Percentiles rank a stretch among this genome's conserved stretches.
Evolutionary conservation across 2,113 vertebrate genomes (phyloP).

Genomic region (Carettochelys insculpta): DNA sequence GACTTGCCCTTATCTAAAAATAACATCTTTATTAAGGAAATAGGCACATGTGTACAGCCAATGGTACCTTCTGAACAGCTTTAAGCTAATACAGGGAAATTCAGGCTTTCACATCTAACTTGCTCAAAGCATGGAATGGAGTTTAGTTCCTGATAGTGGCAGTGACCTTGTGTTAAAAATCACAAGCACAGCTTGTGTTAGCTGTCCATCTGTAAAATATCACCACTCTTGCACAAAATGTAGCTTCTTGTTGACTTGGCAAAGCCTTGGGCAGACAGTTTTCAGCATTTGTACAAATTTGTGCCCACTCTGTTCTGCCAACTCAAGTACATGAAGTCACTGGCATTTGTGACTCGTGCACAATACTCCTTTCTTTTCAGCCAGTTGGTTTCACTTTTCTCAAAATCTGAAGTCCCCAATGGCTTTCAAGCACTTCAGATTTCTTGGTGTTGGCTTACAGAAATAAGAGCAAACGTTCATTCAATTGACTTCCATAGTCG

Average conservation of each 20-base stretch:
- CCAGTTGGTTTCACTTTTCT: conserved; percentile 58
- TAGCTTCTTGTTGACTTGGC: not conserved
- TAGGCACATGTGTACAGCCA: not conserved
- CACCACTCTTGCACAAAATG: not conserved
- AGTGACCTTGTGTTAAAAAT: not conserved
- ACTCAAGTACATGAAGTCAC: not conserved
- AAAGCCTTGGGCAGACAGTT: conserved; percentile 25
- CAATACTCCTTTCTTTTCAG: conserved; percentile 63
- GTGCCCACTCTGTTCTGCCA: conserved; percentile 62
- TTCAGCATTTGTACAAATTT: conserved; percentile 52
- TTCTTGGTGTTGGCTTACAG: not conserved
- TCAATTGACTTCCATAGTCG: conserved; percentile 1
- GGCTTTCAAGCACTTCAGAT: conserved; percentile 31
- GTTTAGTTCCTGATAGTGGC: not conserved
- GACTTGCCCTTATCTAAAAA: not conserved
- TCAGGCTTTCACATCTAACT: no score
- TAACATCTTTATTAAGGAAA: not conserved
- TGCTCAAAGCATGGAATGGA: not conserved
- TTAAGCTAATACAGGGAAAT: not conserved
- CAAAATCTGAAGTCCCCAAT: conserved; percentile 59
- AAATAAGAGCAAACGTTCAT: not conserved
- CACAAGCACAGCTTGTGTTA: not conserved
- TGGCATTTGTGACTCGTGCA: conserved; percentile 58
- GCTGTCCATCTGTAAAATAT: not conserved
- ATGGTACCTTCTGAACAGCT: not conserved